Percentiles rank a stretch among this genome's conserved stretches.
Conservation (phyloP, 2,888 invertebrate species). For the Chironomus tentans region DNA sequence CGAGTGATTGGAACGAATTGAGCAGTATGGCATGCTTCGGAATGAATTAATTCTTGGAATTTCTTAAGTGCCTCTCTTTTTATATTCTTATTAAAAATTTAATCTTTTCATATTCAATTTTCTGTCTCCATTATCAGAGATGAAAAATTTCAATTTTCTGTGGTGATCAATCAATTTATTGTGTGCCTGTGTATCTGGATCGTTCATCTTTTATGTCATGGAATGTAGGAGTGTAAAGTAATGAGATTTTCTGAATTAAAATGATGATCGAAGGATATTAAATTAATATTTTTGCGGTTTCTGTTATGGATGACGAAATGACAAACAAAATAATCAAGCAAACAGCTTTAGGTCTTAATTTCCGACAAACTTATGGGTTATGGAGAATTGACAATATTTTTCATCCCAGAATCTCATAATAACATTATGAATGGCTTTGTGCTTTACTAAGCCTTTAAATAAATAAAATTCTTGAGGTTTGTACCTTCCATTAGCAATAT, state of each 20-base stretch:
- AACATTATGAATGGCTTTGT: no score
- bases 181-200: neutral
- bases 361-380: no score
- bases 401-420: no score
- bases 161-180: neutral
- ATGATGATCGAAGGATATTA: no score
- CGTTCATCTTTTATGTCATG: neutral
- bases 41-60: neutral
- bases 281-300: no score
- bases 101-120: neutral
- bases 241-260: neutral
- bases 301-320: no score
- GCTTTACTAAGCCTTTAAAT: no score
- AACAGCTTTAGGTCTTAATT: no score
- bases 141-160: neutral
- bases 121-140: neutral
- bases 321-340: no score
- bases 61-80: neutral
- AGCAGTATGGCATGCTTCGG: neutral
- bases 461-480: neutral
- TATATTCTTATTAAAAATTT: neutral
- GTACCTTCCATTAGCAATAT: neutral
- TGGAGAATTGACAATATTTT: no score
- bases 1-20: neutral
- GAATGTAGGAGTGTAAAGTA: neutral